These are phyloP conservation scores for Cordilura impudica DNA, from an alignment of 2,888 invertebrate species.

Conservation along the genomic window DNA sequence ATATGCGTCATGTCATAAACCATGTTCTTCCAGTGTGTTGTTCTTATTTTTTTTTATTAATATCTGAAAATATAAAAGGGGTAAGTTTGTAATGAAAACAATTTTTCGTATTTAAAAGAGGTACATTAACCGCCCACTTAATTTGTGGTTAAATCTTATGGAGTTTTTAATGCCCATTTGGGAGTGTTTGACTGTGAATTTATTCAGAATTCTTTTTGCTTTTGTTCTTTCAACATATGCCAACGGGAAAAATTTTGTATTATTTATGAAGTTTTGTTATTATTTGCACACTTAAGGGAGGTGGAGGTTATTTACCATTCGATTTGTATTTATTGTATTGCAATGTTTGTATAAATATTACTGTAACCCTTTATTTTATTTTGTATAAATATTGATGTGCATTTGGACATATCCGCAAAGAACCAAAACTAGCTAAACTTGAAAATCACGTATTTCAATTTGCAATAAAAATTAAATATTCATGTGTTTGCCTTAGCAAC, in stretches of 20 bases:
- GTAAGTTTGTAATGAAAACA: slow-evolving; percentile 13
- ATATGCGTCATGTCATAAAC: slow-evolving; percentile 78
- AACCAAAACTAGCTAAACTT: slow-evolving; percentile 14
- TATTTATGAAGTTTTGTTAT: slow-evolving; percentile 67
- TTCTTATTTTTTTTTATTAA: slow-evolving; percentile 41
- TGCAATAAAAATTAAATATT: slow-evolving; percentile 70
- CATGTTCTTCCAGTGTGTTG: slow-evolving; percentile 70
- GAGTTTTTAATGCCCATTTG: slow-evolving; percentile 37
- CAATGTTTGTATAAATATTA: slow-evolving; percentile 62
- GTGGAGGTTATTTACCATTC: slow-evolving; percentile 52
- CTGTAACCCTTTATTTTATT: slow-evolving; percentile 69
- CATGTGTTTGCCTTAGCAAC: background rate
- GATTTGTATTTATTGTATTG: slow-evolving; percentile 60
- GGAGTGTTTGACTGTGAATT: slow-evolving; percentile 10
- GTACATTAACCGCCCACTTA: slow-evolving; percentile 54
- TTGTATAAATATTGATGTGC: slow-evolving; percentile 40
- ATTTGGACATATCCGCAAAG: slow-evolving; percentile 44
- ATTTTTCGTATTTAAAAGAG: slow-evolving; percentile 12
- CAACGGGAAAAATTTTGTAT: slow-evolving; percentile 64
- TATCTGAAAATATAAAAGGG: slow-evolving; percentile 40
- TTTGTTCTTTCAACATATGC: slow-evolving; percentile 55
- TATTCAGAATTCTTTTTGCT: background rate
- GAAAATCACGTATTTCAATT: slow-evolving; percentile 68
- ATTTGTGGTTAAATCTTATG: slow-evolving; percentile 59
- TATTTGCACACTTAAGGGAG: slow-evolving; percentile 50